Base-by-base conservation (phyloP, 1,140 invertebrate species). In the Apis florea region DNA sequence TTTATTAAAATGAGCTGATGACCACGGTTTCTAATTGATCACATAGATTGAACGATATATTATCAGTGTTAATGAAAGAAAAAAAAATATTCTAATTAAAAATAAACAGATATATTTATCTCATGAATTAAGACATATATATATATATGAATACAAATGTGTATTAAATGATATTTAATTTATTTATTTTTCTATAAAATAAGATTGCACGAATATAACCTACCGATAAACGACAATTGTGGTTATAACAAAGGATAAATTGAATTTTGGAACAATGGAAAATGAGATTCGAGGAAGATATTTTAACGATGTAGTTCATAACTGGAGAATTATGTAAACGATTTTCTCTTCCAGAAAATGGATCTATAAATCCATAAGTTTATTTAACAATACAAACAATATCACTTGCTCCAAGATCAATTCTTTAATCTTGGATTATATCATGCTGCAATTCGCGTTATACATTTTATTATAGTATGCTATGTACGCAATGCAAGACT, bases 31-130 rank as follows among this genome's bases (percentile, higher is more conserved):
- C 6, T 17, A 17, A 49, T 51, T 10, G 15, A 21, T n/a, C 17
- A 24, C 4, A 21, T 2, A 24, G 17, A 31, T 12, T 6, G 71
- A 59, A 59, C 9, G 9, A 63, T 51, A 26, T 19, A 74, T 74
- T 58, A 51, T 10, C 2, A 31, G 19, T 49, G 9, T 19, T 73
- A 61, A 59, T 9, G 56, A 73, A 61, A 49, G 56, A 3, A 47
- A 51, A n/a, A 51, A 74, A 31, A 26, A 49, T 74, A 61, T 13
- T 10, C 58, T 75, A 64, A 63, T 63, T 63, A 59, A 26, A 75
- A 75, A 21, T 31, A 61, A 26, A 51, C 17, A 24, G n/a, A 8
- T 15, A 21, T 17, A 26, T 21, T 31, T 12, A 67, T 67, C 64
- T 67, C 31, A 19, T 21, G 31, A 6, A 24, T 61, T 61, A 26